Conservation (phyloP, 2,797 vertebrate genomes). For the Lacerta viridis region DNA sequence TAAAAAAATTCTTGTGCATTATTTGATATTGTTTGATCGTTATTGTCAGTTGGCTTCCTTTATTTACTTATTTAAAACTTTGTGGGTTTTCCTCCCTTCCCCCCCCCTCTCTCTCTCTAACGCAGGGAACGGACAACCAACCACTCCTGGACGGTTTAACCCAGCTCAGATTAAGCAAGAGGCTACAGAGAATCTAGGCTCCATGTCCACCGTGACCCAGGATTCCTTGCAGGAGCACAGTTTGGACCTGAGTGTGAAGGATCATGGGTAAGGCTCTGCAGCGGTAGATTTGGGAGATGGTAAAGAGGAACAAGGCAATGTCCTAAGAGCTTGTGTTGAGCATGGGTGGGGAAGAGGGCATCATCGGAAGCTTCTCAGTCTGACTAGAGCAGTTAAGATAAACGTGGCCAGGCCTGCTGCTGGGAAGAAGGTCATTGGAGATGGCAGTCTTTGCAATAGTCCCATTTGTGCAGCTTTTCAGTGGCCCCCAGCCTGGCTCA, state of each 20-base stretch:
- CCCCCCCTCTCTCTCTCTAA: constrained; percentile 39
- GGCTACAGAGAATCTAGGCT: constrained; percentile 78
- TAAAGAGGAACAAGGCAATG: not conserved
- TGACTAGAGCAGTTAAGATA: not conserved
- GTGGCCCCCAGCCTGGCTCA: no score
- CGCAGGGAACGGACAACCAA: constrained; percentile 90
- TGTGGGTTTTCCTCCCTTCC: not conserved
- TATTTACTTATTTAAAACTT: constrained; percentile 25
- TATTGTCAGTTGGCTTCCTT: constrained; percentile 44
- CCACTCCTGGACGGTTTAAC: constrained; percentile 86
- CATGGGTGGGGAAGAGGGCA: not conserved
- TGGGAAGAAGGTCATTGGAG: not conserved
- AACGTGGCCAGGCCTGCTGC: not conserved
- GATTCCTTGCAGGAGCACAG: constrained; percentile 93
- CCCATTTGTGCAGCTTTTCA: not conserved
- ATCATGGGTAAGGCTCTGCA: constrained; percentile 84
- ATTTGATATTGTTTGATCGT: constrained; percentile 23
- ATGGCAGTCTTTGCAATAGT: no score
- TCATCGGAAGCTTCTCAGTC: no score
- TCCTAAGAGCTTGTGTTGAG: not conserved
- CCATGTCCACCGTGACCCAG: constrained; percentile 76
- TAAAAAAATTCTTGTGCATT: constrained; percentile 43
- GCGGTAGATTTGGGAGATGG: not conserved
- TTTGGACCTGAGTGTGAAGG: constrained; percentile 95
- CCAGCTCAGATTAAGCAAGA: constrained; percentile 92